phyloP scores from a whole-genome alignment of 2,797 vertebrate species.

The Scyliorhinus canicula region DNA sequence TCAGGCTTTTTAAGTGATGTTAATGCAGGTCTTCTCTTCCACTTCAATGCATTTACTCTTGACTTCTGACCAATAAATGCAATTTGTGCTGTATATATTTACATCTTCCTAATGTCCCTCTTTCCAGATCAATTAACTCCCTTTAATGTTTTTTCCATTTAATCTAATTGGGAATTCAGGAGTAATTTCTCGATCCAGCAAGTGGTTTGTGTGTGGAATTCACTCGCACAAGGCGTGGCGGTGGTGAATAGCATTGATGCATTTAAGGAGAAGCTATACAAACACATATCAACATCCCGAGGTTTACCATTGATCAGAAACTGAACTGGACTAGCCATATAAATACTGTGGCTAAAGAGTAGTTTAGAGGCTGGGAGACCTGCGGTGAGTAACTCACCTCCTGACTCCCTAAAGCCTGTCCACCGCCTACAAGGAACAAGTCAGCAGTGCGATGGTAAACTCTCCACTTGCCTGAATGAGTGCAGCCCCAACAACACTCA shows the following conservation, averaged over 20 bases:
- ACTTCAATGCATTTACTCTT: background rate
- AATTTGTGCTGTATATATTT: background rate
- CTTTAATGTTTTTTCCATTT: background rate
- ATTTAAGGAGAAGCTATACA: background rate
- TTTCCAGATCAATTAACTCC: background rate
- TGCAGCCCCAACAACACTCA: too few relatives aligned
- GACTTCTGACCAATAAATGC: background rate
- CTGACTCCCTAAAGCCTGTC: too few relatives aligned
- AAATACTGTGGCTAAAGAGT: too few relatives aligned
- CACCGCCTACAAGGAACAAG: too few relatives aligned
- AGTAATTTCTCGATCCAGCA: background rate
- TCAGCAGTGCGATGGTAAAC: too few relatives aligned
- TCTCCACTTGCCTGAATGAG: too few relatives aligned
- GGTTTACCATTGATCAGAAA: too few relatives aligned
- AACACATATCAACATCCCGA: background rate
- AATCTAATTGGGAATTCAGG: background rate
- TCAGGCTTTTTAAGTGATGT: background rate
- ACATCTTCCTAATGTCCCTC: background rate
- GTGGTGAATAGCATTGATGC: background rate
- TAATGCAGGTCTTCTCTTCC: background rate
- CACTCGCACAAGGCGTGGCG: too few relatives aligned
- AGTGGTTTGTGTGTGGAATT: too few relatives aligned
- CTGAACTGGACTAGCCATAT: too few relatives aligned
- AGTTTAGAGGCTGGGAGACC: too few relatives aligned
- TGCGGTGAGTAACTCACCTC: too few relatives aligned